Percentiles rank a stretch among this genome's conserved stretches.
phyloP scores from a whole-genome alignment of 2,113 vertebrate genomes.

The Antechinus stuartii region DNA sequence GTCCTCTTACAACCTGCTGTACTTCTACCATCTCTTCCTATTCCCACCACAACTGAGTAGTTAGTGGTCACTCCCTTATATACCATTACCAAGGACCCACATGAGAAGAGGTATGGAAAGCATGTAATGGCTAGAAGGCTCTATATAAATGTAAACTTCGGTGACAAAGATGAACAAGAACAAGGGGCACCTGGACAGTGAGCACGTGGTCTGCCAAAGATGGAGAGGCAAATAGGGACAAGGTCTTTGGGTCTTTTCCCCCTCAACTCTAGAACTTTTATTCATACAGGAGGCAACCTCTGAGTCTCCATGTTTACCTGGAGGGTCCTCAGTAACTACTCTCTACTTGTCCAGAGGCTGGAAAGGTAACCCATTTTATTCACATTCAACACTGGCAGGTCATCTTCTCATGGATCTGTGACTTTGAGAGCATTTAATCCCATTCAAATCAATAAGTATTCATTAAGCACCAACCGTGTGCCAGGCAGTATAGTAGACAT shows the following conservation, averaged over 20 bases:
- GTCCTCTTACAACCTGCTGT: not conserved
- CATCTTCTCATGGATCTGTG: not conserved
- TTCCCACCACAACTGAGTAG: not conserved
- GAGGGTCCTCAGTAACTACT: too few species aligned
- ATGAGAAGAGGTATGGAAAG: not conserved
- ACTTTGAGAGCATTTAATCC: not conserved
- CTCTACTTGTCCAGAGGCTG: not conserved
- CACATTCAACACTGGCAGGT: not conserved
- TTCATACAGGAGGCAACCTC: too few species aligned
- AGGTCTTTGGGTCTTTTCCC: not conserved
- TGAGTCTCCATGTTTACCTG: too few species aligned
- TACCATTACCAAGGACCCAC: not conserved
- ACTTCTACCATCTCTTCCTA: not conserved
- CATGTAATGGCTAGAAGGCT: not conserved
- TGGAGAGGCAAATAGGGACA: not conserved
- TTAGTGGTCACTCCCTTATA: not conserved
- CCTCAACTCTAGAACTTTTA: not conserved
- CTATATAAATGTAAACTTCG: not conserved
- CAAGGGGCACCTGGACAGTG: not conserved
- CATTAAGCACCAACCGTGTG: not conserved
- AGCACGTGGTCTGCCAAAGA: not conserved
- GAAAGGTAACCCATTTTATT: not conserved
- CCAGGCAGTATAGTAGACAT: not conserved
- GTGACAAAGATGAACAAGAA: not conserved
- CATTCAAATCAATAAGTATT: not conserved